Base-by-base conservation (phyloP, 2,113 vertebrate genomes). In the Bubalus kerabau region DNA sequence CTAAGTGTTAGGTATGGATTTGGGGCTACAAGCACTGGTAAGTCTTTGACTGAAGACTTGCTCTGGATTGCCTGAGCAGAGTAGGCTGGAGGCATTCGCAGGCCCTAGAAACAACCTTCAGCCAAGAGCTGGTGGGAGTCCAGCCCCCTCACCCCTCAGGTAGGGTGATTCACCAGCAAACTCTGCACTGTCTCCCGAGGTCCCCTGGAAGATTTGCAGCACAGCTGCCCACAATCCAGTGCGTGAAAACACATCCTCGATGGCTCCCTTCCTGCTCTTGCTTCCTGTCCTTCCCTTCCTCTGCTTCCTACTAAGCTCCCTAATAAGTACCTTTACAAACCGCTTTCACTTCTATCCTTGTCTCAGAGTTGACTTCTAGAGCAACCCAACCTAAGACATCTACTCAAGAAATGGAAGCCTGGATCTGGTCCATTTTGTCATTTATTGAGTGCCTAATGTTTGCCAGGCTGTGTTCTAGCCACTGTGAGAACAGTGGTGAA, bases 91-190 rank as follows among this genome's bases (percentile, higher is more conserved):
- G 52, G 12, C 28, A 8, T 67, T 50, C 24, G 1, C 11, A 48
- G 28, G n/a, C 30, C n/a, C 74, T 7, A 15, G 7, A n/a, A 86
- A 28, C 40, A 67, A 67, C 67, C 26, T 2, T 52, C 28, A 81
- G 40, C 76, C 32, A 90, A 57, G 57, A 86, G 21, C 57, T 52
- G 19, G 28, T 0, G 7, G 21, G 57, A 52, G 17, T 91, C 71
- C 26, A 40, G 50, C 7, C 40, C 15, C 17, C 2, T 17, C 13
- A 19, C 3, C 6, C 26, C 26, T n/a, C 5, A 0, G 14, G 4
- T 52, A 1, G 24, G 24, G 19, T 15, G 82, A 21, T 23, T 56
- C 15, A 67, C 40, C 32, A 6, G 14, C 43, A 64, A 30, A 24
- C 32, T 67, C 84, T 21, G 8, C 17, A 2, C 26, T 24, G 17